Evolutionary conservation across 2,888 invertebrate species (phyloP), one percentile per base, ranked within the genome.

Genomic region (Oligia latruncula): DNA sequence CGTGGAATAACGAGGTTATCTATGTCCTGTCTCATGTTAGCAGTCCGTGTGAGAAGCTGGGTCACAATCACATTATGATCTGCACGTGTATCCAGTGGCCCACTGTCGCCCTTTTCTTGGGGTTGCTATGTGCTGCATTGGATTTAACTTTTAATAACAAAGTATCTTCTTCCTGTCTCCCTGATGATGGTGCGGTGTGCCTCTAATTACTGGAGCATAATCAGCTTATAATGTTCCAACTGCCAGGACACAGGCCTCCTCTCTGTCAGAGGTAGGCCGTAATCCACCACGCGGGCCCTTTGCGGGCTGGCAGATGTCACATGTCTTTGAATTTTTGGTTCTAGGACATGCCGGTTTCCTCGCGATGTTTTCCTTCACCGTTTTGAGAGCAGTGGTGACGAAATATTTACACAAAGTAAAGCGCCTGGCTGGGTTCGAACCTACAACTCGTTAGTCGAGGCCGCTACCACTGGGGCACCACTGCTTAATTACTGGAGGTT

Each of bases 41-140:
- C 46, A 71, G 35, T 64, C 52, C 17, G 71, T 20, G 35, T 71
- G 55, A 13, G 43, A 64, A 64, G 35, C 80, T 71, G n/a, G 35
- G 35, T 55, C 20, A 17, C 35, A 60, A 78, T 78, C 13, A 23
- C 4, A 67, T 78, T 78, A 67, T 29, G 58, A 60, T 78, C n/a
- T 49, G 35, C 70, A 64, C 70, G 35, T 62, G 79, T 15, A 40
- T 43, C n/a, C 29, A 20, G n/a, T 20, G 23, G 4, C n/a, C 11
- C 1, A n/a, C 23, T 23, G 23, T 35, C 11, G n/a, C 9, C 49
- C n/a, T 49, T 72, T 49, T 35, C 17, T 62, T 62, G 35, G n/a
- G 13, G 13, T 40, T 60, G 8, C 13, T n/a, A 52, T n/a, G 20
- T 13, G 6, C n/a, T n/a, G 40, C 35, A 71, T 55, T 55, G 9